Evolutionary conservation across 2,113 vertebrate species (phyloP).

Genomic region (Panthera leo): DNA sequence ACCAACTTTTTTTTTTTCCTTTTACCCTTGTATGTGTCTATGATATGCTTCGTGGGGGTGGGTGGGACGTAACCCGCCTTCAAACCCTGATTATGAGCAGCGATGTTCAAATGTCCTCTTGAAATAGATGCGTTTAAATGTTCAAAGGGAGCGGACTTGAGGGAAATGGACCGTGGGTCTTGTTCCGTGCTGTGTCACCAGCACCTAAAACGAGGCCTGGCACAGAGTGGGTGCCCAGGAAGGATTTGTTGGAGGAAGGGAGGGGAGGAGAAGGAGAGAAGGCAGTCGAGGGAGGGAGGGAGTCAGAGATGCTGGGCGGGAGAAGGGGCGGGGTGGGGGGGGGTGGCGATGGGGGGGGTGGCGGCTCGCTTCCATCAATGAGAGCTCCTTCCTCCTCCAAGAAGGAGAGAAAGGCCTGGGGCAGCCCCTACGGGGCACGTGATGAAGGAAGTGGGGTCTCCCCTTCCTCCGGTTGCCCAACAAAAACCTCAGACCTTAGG

Average conservation of each 20-base stretch:
- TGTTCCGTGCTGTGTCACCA: background rate
- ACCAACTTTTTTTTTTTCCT: background rate
- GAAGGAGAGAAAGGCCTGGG: background rate
- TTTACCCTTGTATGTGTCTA: background rate
- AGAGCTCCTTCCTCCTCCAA: background rate
- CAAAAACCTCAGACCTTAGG: background rate
- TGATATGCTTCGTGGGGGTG: background rate
- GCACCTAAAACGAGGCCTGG: background rate
- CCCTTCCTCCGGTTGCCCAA: background rate
- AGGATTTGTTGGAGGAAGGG: background rate
- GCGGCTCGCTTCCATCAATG: accelerated
- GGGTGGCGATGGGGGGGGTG: no score
- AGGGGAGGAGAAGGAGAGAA: background rate
- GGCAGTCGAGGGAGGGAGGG: background rate
- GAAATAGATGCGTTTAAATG: background rate
- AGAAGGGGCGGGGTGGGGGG: no score
- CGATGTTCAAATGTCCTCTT: background rate
- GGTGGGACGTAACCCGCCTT: background rate
- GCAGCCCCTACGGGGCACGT: no score
- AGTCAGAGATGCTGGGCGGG: background rate
- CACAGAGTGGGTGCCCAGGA: background rate
- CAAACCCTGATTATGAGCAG: background rate
- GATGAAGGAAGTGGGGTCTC: background rate
- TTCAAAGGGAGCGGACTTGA: background rate
- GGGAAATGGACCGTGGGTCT: background rate